Percentiles rank a stretch among this genome's conserved stretches.
phyloP scores from a whole-genome alignment of 2,888 invertebrate species.

The Caenorhabditis sp. region DNA sequence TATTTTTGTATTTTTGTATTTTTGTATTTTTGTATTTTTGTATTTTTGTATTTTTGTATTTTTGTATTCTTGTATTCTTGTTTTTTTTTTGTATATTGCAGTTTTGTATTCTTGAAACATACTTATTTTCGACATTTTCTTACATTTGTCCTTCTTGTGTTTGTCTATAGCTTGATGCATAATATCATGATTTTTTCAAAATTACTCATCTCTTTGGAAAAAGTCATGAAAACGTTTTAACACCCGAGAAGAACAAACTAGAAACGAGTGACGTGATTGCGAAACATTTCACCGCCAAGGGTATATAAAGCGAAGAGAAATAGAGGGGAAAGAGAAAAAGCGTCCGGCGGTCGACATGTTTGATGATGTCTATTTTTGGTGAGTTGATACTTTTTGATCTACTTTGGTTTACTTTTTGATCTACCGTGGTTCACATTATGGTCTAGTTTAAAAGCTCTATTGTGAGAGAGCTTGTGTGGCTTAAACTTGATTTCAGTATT shows the following conservation, averaged over 20 bases:
- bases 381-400: slow-evolving; percentile 12
- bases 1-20: too few relatives aligned
- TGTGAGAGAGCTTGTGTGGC: too few relatives aligned
- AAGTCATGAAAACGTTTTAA: slow-evolving; percentile 17
- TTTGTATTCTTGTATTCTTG: too few relatives aligned
- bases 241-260: background rate
- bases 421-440: background rate
- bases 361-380: slow-evolving; percentile 37
- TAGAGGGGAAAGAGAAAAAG: background rate
- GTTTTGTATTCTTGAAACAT: too few relatives aligned
- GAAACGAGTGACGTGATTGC: slow-evolving; percentile 23
- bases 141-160: background rate
- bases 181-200: background rate
- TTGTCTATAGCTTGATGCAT: background rate
- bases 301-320: slow-evolving; percentile 15
- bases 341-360: slow-evolving; percentile 23
- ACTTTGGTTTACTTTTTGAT: background rate
- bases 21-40: too few relatives aligned
- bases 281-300: slow-evolving; percentile 17
- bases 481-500: too few relatives aligned
- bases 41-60: too few relatives aligned
- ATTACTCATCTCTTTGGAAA: background rate
- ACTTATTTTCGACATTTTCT: too few relatives aligned
- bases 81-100: too few relatives aligned
- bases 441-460: background rate